Conservation (phyloP, 2,797 vertebrate genomes). For the Dryobates pubescens region DNA sequence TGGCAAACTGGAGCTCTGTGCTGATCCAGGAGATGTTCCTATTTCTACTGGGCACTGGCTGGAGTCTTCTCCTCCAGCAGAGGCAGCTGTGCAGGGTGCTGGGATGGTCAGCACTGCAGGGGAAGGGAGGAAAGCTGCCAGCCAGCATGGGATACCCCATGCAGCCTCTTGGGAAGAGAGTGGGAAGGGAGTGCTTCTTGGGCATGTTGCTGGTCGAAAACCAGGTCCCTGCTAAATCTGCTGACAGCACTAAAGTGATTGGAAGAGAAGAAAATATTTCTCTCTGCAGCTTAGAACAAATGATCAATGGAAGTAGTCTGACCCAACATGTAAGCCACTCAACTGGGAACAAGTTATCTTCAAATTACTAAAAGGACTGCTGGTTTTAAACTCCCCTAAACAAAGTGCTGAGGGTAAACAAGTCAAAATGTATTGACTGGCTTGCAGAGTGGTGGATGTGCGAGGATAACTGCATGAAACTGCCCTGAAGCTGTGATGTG, state of each 20-base stretch:
- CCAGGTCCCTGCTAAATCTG: neutral
- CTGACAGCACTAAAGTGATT: neutral
- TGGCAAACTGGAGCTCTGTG: neutral
- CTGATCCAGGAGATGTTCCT: neutral
- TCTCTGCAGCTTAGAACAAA: neutral
- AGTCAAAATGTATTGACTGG: neutral
- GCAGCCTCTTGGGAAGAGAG: neutral
- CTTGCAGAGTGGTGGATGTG: neutral
- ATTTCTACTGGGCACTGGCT: neutral
- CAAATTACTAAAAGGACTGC: neutral
- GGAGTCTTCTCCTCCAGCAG: neutral
- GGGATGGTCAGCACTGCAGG: neutral
- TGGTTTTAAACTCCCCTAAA: neutral
- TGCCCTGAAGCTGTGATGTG: neutral
- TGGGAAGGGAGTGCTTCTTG: fast-evolving
- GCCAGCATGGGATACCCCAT: fast-evolving
- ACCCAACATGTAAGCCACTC: neutral
- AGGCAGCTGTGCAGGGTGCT: neutral
- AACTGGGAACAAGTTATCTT: neutral
- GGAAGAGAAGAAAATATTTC: neutral
- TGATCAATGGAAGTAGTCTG: neutral
- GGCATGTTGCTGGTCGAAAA: neutral
- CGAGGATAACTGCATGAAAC: neutral
- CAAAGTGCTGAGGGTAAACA: neutral
- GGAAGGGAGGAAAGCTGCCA: neutral